Evolutionary conservation across 2,888 invertebrate genomes (phyloP).

Genomic region (Andrena dorsata): DNA sequence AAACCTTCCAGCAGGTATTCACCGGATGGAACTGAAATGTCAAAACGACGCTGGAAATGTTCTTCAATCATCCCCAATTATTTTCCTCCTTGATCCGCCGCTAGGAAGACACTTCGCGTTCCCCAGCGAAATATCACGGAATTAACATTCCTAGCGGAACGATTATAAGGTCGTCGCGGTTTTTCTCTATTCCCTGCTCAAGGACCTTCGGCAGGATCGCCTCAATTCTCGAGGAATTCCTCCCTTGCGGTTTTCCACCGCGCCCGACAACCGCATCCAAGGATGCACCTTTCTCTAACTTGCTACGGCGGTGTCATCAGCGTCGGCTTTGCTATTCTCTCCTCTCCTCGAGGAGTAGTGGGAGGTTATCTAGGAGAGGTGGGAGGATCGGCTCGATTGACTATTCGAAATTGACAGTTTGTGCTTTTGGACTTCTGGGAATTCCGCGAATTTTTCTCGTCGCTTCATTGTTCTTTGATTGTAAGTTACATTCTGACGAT

Average conservation of each 20-base stretch:
- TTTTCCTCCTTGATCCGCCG: constrained; percentile 27
- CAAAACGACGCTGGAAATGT: constrained; percentile 25
- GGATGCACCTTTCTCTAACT: constrained; percentile 78
- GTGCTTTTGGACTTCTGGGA: constrained; percentile 4
- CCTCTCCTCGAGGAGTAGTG: not conserved
- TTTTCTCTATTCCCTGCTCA: constrained; percentile 77
- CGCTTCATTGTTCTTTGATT: too few species aligned
- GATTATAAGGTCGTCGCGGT: constrained; percentile 75
- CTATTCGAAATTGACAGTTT: not conserved
- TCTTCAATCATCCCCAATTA: constrained; percentile 41
- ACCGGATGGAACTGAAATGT: constrained; percentile 13
- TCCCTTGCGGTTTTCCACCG: constrained; percentile 79
- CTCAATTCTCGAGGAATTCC: constrained; percentile 79
- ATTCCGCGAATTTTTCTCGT: not conserved
- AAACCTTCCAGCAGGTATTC: not conserved
- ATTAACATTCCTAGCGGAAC: constrained; percentile 70
- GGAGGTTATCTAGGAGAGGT: constrained; percentile 1
- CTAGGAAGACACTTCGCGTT: not conserved
- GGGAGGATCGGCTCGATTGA: constrained; percentile 2
- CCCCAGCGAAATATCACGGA: constrained; percentile 28
- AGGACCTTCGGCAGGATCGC: constrained; percentile 77
- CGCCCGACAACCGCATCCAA: constrained; percentile 79
- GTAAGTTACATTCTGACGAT: too few species aligned
- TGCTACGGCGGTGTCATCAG: constrained; percentile 53
- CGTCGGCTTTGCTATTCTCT: not conserved